Evolutionary conservation across 1,140 invertebrate genomes (phyloP).

Genomic region (Tetragonula clypearis): DNA sequence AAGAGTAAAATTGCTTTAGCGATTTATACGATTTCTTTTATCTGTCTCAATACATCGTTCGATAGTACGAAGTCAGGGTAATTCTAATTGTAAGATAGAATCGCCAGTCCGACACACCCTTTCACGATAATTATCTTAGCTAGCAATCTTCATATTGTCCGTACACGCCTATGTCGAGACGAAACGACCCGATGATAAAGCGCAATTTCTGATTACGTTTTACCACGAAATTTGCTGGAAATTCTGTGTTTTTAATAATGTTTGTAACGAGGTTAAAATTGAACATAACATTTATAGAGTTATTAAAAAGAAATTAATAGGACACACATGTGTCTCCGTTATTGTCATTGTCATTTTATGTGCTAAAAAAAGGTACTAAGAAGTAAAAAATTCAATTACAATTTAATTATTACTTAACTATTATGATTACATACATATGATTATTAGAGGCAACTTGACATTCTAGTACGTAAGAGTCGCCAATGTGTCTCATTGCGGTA

Average conservation of each 20-base stretch:
- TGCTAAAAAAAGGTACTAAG: neutral
- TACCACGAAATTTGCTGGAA: neutral
- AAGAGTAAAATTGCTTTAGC: neutral
- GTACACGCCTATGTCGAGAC: neutral
- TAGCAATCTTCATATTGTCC: constrained; percentile 49
- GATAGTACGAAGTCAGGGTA: neutral
- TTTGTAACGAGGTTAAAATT: too few relatives aligned
- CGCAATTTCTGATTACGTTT: neutral
- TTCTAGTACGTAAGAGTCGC: neutral
- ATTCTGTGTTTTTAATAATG: neutral
- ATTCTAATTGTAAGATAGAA: constrained; percentile 24
- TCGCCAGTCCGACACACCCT: constrained; percentile 31
- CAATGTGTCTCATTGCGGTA: constrained; percentile 11
- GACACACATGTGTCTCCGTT: too few relatives aligned
- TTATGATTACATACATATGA: neutral
- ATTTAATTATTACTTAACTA: neutral
- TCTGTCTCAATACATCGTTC: neutral
- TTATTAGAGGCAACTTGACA: too few relatives aligned
- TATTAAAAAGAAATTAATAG: neutral
- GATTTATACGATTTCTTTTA: neutral
- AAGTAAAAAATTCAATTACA: neutral
- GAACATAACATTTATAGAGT: neutral
- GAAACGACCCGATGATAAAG: neutral
- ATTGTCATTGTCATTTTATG: too few relatives aligned
- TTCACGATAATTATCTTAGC: constrained; percentile 44